Conservation (phyloP, 2,888 invertebrate species). For the Steromphala cineraria region DNA sequence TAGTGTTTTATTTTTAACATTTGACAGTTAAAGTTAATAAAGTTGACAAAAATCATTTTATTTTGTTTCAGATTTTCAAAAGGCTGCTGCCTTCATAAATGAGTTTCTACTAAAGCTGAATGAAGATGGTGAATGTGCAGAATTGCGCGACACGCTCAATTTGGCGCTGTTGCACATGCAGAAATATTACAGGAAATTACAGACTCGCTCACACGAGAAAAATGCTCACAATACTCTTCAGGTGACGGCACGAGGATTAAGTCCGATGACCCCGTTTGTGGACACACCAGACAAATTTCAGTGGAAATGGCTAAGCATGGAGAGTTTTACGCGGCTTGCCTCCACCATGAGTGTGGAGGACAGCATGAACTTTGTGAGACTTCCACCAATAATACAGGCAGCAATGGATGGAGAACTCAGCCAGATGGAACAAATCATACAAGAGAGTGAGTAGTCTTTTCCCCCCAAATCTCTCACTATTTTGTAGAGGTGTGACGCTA, state of each 20-base stretch:
- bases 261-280: conserved; percentile 74
- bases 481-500: no score
- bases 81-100: conserved; percentile 73
- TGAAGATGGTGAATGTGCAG: conserved; percentile 73
- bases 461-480: no score
- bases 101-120: conserved; percentile 73
- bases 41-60: no score
- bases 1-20: neutral
- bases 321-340: conserved; percentile 56
- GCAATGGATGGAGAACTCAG: conserved; percentile 66
- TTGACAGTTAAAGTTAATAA: no score
- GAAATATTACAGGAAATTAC: conserved; percentile 69
- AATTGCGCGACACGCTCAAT: conserved; percentile 73
- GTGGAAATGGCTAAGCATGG: conserved; percentile 72
- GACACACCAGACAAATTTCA: conserved; percentile 73
- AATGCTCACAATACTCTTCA: conserved; percentile 56
- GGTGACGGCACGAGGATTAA: conserved; percentile 70
- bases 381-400: conserved; percentile 68
- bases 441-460: conserved; percentile 54
- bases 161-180: conserved; percentile 74
- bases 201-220: conserved; percentile 64
- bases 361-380: conserved; percentile 55
- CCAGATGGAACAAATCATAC: conserved; percentile 61
- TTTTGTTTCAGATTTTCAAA: conserved; percentile 72
- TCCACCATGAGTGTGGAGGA: conserved; percentile 54